Conservation (phyloP, 2,888 invertebrate genomes). For the Stegana nigrithorax region DNA sequence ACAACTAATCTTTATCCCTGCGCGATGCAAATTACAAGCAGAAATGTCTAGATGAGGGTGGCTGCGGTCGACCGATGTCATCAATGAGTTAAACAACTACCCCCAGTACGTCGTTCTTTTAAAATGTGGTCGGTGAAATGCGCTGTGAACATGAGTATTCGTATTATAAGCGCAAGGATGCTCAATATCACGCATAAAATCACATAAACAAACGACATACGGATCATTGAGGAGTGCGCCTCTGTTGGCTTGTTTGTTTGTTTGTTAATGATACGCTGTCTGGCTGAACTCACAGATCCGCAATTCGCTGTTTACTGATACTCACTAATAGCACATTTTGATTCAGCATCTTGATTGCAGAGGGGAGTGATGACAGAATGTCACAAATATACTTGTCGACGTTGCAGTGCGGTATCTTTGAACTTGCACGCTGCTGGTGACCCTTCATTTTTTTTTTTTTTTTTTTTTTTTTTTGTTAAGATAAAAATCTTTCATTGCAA, state of each 20-base stretch:
- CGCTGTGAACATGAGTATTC: slow-evolving; percentile 9
- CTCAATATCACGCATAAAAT: slow-evolving; percentile 19
- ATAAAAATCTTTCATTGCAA: no score
- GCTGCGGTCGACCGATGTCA: neutral
- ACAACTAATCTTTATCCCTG: no score
- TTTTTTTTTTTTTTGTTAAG: no score
- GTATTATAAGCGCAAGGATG: neutral
- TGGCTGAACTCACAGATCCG: slow-evolving; percentile 6
- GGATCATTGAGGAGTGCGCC: slow-evolving; percentile 2
- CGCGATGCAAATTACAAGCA: neutral
- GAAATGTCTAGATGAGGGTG: neutral
- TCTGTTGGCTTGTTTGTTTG: neutral
- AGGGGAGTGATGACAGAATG: neutral
- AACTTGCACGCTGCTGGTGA: no score
- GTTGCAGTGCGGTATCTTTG: no score
- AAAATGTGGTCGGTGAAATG: neutral
- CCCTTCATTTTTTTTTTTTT: no score
- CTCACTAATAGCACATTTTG: slow-evolving; percentile 12
- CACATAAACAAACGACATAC: slow-evolving; percentile 5
- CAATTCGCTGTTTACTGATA: slow-evolving; percentile 13
- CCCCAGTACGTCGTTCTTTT: neutral
- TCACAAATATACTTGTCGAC: no score
- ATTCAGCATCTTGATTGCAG: neutral
- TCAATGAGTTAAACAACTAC: neutral
- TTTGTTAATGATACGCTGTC: slow-evolving; percentile 17